Conservation (phyloP, 2,797 vertebrate species). For the Gymnothorax reevesii region DNA sequence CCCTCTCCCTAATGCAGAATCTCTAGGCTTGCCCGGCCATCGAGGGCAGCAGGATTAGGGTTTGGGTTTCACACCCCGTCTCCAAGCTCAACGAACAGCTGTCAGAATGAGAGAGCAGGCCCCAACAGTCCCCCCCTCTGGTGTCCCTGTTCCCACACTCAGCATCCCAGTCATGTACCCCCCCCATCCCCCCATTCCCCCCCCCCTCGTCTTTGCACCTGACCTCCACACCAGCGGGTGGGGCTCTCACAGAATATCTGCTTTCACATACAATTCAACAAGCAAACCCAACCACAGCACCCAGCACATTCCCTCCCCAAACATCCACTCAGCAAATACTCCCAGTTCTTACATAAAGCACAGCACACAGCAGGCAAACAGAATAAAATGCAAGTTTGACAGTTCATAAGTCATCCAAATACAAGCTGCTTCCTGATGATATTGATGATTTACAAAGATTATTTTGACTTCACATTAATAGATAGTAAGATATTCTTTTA, state of each 20-base stretch:
- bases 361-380: background rate
- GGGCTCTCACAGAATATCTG: constrained; percentile 68
- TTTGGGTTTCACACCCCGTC: constrained; percentile 59
- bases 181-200: too few species aligned
- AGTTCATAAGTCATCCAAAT: background rate
- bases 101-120: constrained; percentile 67
- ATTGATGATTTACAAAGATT: background rate
- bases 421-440: background rate
- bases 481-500: background rate
- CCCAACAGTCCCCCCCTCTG: constrained; percentile 64
- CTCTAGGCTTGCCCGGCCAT: constrained; percentile 42
- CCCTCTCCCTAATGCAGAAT: constrained; percentile 56
- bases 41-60: constrained; percentile 36
- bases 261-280: constrained; percentile 57
- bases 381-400: constrained; percentile 29
- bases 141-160: constrained; percentile 58
- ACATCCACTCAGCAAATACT: constrained; percentile 37
- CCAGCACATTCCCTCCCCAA: constrained; percentile 36
- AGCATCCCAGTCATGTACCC: constrained; percentile 66
- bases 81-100: constrained; percentile 61
- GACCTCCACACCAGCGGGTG: constrained; percentile 60
- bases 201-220: constrained; percentile 61
- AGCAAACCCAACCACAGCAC: constrained; percentile 29
- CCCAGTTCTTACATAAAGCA: background rate
- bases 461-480: background rate